Evolutionary conservation across 2,113 vertebrate genomes (phyloP), one percentile per base, ranked within the genome.

Genomic region (Pollimyrus isidori): DNA sequence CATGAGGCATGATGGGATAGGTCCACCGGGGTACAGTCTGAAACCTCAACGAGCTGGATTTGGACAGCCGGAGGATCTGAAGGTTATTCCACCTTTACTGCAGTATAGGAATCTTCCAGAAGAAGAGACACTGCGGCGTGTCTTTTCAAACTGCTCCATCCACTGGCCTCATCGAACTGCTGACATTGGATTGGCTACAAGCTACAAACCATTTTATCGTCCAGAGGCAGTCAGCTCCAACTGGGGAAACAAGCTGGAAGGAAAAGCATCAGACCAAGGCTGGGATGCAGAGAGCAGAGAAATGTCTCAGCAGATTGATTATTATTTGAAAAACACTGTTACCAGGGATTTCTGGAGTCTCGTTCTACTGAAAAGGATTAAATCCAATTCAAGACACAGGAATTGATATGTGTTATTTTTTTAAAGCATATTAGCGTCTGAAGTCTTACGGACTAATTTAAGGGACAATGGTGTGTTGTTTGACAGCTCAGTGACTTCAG

Each of bases 381-480:
- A 30, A 13, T 13, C 83, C 83, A 86, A 86, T 17, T 86, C 83
- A 86, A 15, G 23, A 48, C 35, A n/a, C 10, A 6, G 45, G 23
- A 86, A 50, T 17, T 50, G 13, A 86, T 50, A 0, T 30, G 21
- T 58, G 23, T 65, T 10, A 1, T 69, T 69, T 30, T 69, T 69
- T 69, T 30, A 13, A 50, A 86, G 45, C 7, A 50, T 86, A n/a
- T 23, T 15, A 86, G 21, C 7, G 50, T 49, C n/a, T 49, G 23
- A 46, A 85, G 45, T 13, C n/a, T 26, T 13, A 49, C 83, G 13
- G 19, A 49, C 21, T 13, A 48, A 50, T 30, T 50, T 49, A 13
- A n/a, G 58, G 86, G 86, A 87, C 86, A 87, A 87, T 26, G 19
- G 42, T 85, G 23, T 83, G 80, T 84, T 84, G 45, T 86, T 76